Percentiles rank a stretch among this genome's conserved stretches.
Evolutionary conservation across 1,140 invertebrate species (phyloP).

Genomic region (Formica selysi): DNA sequence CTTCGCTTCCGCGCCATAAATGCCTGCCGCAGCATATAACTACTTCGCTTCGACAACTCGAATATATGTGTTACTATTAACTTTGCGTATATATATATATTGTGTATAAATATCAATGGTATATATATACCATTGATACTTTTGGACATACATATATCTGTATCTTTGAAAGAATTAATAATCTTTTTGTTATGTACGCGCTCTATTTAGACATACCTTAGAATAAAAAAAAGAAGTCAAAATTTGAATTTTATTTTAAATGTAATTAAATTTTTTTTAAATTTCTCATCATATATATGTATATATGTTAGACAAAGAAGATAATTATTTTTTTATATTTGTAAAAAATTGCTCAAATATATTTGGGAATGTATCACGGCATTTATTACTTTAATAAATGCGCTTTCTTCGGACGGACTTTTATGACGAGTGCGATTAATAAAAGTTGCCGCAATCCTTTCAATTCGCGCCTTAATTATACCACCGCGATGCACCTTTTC

Average conservation of each 20-base stretch:
- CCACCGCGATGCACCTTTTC: background rate
- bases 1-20: conserved; percentile 74
- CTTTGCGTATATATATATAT: background rate
- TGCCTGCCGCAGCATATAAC: conserved; percentile 49
- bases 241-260: conserved; percentile 11
- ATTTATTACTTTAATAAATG: conserved; percentile 27
- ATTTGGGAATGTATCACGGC: background rate
- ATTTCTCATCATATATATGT: too few species aligned
- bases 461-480: conserved; percentile 32
- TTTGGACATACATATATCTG: background rate
- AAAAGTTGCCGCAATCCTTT: conserved; percentile 27
- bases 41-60: conserved; percentile 41
- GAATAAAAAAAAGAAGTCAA: background rate
- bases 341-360: background rate
- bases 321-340: background rate
- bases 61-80: conserved; percentile 40
- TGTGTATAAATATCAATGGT: background rate
- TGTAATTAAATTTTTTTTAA: too few species aligned
- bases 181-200: background rate
- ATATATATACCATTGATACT: background rate
- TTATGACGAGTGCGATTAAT: background rate
- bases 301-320: background rate
- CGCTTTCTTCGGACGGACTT: background rate
- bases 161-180: background rate
- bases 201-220: background rate